phyloP scores from a whole-genome alignment of 92 coral and sea anemone genomes.

The Diadumene lineata region DNA sequence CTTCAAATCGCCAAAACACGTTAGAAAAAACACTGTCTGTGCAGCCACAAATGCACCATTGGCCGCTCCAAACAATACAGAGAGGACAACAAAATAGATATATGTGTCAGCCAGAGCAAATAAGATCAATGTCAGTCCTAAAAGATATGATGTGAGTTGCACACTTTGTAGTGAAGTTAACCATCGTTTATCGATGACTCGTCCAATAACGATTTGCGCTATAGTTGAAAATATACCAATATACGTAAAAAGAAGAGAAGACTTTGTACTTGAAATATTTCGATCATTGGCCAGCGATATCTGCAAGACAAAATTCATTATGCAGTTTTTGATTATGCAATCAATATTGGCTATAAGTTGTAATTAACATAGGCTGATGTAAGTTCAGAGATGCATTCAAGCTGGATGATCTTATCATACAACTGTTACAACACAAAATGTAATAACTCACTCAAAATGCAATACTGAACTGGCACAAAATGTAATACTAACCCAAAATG shows the following conservation, averaged over 20 bases:
- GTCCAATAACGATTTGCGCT: slow-evolving; percentile 22
- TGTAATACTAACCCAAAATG: too few relatives aligned
- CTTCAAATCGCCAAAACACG: slow-evolving; percentile 28
- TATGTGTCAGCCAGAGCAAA: slow-evolving; percentile 3
- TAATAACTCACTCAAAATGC: too few relatives aligned
- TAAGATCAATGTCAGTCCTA: slow-evolving; percentile 14
- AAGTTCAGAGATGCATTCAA: too few relatives aligned
- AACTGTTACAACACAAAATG: too few relatives aligned
- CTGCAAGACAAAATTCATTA: neutral
- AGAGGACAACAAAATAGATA: slow-evolving; percentile 10
- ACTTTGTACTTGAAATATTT: slow-evolving; percentile 10
- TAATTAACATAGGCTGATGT: too few relatives aligned
- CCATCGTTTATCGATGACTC: slow-evolving; percentile 7
- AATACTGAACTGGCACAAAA: too few relatives aligned
- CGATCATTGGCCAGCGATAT: slow-evolving; percentile 17
- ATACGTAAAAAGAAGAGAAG: slow-evolving; percentile 32
- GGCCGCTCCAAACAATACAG: slow-evolving; percentile 22
- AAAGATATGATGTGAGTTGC: slow-evolving; percentile 14
- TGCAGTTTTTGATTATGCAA: too few relatives aligned
- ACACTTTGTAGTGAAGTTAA: slow-evolving; percentile 23
- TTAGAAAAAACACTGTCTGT: slow-evolving; percentile 28
- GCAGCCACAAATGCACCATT: slow-evolving; percentile 11
- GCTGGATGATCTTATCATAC: too few relatives aligned
- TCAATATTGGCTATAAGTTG: too few relatives aligned
- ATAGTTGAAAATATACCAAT: slow-evolving; percentile 23